These are phyloP conservation scores for Drosophila sp. DNA, from an alignment of 1,140 invertebrate genomes.

Conservation along the genomic window DNA sequence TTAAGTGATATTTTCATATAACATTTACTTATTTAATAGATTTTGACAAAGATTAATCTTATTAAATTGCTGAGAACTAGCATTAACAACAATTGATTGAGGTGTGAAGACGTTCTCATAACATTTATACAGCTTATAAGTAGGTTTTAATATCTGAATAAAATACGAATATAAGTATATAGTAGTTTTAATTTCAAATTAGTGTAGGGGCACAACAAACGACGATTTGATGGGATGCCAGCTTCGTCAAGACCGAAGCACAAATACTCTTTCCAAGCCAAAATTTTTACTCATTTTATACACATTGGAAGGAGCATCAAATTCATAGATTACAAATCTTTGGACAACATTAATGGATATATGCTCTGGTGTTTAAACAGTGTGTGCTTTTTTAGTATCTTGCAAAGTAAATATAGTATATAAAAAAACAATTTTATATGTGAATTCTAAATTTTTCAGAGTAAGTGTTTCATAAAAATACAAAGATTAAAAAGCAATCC, in stretches of 20 bases:
- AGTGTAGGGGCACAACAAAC: constrained; percentile 15
- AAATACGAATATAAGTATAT: constrained; percentile 23
- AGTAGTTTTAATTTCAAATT: not conserved
- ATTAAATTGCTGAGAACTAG: constrained; percentile 45
- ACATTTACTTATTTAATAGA: constrained; percentile 21
- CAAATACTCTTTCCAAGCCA: constrained; percentile 32
- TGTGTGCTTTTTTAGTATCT: constrained; percentile 8
- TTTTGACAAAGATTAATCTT: constrained; percentile 27
- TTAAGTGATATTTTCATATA: constrained; percentile 40
- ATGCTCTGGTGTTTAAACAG: constrained; percentile 14
- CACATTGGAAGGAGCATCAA: constrained; percentile 27
- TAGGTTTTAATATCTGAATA: constrained; percentile 30
- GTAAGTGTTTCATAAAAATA: constrained; percentile 3
- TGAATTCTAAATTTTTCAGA: no score
- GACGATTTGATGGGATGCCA: constrained; percentile 12
- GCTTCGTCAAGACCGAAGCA: constrained; percentile 25
- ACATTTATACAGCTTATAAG: constrained; percentile 69
- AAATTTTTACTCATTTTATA: not conserved
- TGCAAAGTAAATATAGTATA: constrained; percentile 24
- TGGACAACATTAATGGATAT: constrained; percentile 28
- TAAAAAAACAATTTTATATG: constrained; percentile 2
- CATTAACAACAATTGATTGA: constrained; percentile 65
- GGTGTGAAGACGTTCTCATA: constrained; percentile 59
- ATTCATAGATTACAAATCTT: constrained; percentile 2
- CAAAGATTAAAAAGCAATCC: constrained; percentile 23